Evolutionary conservation across 2,113 vertebrate species (phyloP), one percentile per base, ranked within the genome.

Genomic region (Dromaius novaehollandiae): DNA sequence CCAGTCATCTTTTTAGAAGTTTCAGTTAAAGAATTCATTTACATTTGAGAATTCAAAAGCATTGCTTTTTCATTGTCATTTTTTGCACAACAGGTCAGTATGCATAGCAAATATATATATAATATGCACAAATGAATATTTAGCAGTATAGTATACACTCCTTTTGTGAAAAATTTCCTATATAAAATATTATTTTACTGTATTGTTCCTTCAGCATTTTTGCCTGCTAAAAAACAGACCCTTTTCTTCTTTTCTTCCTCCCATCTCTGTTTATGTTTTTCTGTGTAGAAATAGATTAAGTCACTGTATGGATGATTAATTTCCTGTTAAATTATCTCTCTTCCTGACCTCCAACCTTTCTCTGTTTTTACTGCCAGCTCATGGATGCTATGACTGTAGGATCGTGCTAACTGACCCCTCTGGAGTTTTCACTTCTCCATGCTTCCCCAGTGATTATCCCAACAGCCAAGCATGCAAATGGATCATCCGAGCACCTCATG

Each of bases 381-480:
- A 97, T 22, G 98, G 98, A 97, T 99, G 99, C 96, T 97, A 98
- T 11, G 97, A 98, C 97, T 99, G 99, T 97, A 98, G 98, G 92
- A 82, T 97, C 19, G 89, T 98, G 51, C 96, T 99, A 28, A 98
- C 98, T 65, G 98, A 95, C 77, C 96, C 98, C 20, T 98, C 98
- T 46, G 99, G 99, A 85, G 89, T 92, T 55, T 99, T 99, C 95
- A 98, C 98, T 16, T 99, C 99, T 46, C 99, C 99, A 0, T 99
- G 99, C 97, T 99, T 99, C 96, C 99, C 99, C 20, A 97, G 91
- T 17, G 98, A 98, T 94, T 99, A 99, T 96, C 98, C 99, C 46
- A 98, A 99, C 73, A 98, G 98, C 42, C 98, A 98, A 94, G 92
- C 96, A 1, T 99, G 99, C 96, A 97, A 82, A 56, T 99, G 99